These are phyloP conservation scores for Eulithis testata DNA, from an alignment of 2,888 invertebrate genomes.

Conservation along the genomic window DNA sequence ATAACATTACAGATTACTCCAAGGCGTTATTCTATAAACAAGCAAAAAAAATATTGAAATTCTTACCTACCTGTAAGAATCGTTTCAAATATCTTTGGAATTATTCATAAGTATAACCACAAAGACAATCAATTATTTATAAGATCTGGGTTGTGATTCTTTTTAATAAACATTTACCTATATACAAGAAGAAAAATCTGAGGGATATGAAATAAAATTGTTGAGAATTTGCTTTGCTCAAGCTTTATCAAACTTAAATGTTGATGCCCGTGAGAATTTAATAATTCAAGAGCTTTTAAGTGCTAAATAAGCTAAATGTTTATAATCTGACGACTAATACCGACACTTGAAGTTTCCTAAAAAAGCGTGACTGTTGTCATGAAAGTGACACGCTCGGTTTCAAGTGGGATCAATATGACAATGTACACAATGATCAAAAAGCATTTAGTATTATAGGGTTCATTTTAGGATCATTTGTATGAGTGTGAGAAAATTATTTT, in stretches of 20 bases:
- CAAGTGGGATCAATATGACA: conserved; percentile 70
- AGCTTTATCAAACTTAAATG: not conserved
- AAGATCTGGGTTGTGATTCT: too few relatives aligned
- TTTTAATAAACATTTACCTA: too few relatives aligned
- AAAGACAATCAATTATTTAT: too few relatives aligned
- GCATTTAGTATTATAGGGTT: conserved; percentile 52
- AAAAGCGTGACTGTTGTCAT: conserved; percentile 42
- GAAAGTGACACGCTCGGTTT: conserved; percentile 66
- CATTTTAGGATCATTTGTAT: conserved; percentile 36
- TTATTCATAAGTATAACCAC: too few relatives aligned
- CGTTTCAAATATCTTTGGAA: too few relatives aligned
- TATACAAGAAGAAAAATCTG: too few relatives aligned
- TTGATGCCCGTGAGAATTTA: conserved; percentile 28
- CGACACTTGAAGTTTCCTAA: conserved; percentile 51
- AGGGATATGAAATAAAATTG: too few relatives aligned
- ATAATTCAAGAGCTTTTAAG: conserved; percentile 5
- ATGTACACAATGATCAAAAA: conserved; percentile 61
- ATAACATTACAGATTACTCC: too few relatives aligned
- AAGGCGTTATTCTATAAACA: too few relatives aligned
- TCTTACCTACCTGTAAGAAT: too few relatives aligned
- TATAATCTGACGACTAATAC: conserved; percentile 52
- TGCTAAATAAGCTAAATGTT: conserved; percentile 27
- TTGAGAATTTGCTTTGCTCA: too few relatives aligned
- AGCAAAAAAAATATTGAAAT: too few relatives aligned
- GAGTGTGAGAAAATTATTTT: conserved; percentile 47